phyloP scores from a whole-genome alignment of 2,888 invertebrate species.

The Drosophila planitibia region DNA sequence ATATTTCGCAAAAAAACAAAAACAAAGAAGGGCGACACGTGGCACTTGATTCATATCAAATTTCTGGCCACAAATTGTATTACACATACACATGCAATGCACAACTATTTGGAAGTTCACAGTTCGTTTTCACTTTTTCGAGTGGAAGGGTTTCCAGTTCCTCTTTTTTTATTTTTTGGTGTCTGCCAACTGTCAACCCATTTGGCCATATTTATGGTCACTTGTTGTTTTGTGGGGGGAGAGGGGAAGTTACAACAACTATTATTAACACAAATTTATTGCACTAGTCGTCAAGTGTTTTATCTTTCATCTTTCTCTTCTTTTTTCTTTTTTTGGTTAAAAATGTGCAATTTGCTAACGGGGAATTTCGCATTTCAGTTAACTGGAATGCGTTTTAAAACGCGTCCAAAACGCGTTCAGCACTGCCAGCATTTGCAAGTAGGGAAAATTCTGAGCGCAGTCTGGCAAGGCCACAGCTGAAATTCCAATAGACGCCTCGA shows the following conservation, averaged over 20 bases:
- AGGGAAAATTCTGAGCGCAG: not conserved
- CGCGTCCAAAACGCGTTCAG: slow-evolving; percentile 33
- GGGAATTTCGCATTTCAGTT: slow-evolving; percentile 13
- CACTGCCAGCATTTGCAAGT: slow-evolving; percentile 2
- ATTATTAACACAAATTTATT: slow-evolving; percentile 76
- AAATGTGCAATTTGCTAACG: slow-evolving; percentile 22
- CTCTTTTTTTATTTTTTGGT: slow-evolving; percentile 10
- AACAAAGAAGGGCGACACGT: slow-evolving; percentile 71
- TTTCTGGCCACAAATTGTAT: slow-evolving; percentile 74
- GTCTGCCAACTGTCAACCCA: slow-evolving; percentile 74
- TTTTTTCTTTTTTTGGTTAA: slow-evolving; percentile 20
- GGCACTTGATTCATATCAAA: slow-evolving; percentile 83
- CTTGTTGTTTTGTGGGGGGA: slow-evolving; percentile 50
- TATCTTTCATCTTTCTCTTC: slow-evolving; percentile 7
- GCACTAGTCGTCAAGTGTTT: slow-evolving; percentile 25
- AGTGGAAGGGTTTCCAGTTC: slow-evolving; percentile 56
- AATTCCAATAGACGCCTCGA: not conserved
- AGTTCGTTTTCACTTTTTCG: slow-evolving; percentile 55
- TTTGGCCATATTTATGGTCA: slow-evolving; percentile 73
- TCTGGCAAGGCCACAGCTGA: not conserved
- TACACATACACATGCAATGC: slow-evolving; percentile 42
- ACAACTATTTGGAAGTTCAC: slow-evolving; percentile 72
- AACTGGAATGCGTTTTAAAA: slow-evolving; percentile 30
- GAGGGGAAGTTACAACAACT: slow-evolving; percentile 64
- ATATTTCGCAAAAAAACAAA: slow-evolving; percentile 36